Base-by-base conservation (phyloP, 2,888 invertebrate species). In the Nymphalis polychloros region DNA sequence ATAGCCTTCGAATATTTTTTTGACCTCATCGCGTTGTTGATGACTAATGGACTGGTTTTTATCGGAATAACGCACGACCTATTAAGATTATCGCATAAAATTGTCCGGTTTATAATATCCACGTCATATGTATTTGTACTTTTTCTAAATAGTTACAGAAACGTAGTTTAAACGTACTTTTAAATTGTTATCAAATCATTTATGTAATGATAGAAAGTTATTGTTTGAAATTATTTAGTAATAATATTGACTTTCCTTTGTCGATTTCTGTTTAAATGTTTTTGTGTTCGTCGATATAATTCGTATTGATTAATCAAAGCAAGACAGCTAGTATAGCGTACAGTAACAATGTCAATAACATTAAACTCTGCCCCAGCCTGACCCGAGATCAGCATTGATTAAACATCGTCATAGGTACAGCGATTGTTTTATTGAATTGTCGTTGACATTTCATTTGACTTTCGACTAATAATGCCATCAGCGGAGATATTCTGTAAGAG, bases 311-410 rank as follows among this genome's bases (percentile, higher is more conserved):
- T 52, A 60, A 59, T 46, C 20, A 63, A 62, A 63, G 35, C 52
- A 57, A 57, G 10, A 41, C 35, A 27, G 47, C n/a, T 50, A 41
- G 41, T 64, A 53, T 67, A 52, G 53, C 19, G 74, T 73, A 59
- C 72, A 73, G 68, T 71, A 75, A 68, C 76, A 72, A 77, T 73
- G 77, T 81, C 81, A 83, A 83, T 80, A 75, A 71, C 73, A 76
- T 81, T 81, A 77, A 78, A 79, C 78, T 75, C 69, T 75, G 81
- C 66, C 77, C 77, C 72, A 69, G 73, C 52, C 55, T 73, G 75
- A 73, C 72, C 75, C 61, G 66, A 63, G 68, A 63, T 68, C 71
- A 64, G 61, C 66, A 64, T 73, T 72, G 72, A 73, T 72, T 73
- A 70, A 59, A 63, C 53, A 67, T 70, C 61, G 61, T 19, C 68